A percentile compares a stretch with the other conserved stretches of the same genome.
Conservation (phyloP, 2,797 vertebrate species). For the Balearica regulorum region DNA sequence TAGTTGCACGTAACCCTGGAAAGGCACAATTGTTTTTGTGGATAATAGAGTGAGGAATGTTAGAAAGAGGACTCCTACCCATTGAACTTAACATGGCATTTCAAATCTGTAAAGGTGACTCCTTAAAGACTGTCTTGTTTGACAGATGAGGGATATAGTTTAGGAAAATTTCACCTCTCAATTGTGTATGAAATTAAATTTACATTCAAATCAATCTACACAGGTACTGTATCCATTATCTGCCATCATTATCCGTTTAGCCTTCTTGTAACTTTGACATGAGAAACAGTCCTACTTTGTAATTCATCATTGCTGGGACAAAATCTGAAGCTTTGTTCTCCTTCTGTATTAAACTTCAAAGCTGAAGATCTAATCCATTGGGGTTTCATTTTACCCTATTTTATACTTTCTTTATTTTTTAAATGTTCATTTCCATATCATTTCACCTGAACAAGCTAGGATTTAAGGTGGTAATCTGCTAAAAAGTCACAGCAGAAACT, state of each 20-base stretch:
- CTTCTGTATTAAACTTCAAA: not conserved
- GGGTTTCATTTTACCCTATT: not conserved
- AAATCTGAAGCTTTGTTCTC: not conserved
- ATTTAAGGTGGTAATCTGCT: not conserved
- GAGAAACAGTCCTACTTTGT: not conserved
- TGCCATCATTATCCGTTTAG: not conserved
- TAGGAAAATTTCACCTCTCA: not conserved
- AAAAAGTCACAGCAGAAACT: not conserved
- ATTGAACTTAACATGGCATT: not conserved
- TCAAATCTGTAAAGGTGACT: not conserved
- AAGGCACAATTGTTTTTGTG: not conserved
- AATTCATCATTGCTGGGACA: not conserved
- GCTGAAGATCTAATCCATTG: not conserved
- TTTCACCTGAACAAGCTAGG: not conserved
- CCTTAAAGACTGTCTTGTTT: not conserved
- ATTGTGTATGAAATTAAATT: slow-evolving; percentile 1
- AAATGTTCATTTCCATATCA: not conserved
- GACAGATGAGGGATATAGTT: not conserved
- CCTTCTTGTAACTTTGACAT: not conserved
- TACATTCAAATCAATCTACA: not conserved
- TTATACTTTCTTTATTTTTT: not conserved
- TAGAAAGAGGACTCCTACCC: not conserved
- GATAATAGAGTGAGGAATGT: not conserved
- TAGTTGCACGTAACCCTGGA: not conserved
- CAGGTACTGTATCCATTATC: not conserved